Percentiles rank a stretch among this genome's conserved stretches.
phyloP scores from a whole-genome alignment of 1,140 invertebrate species.

The Pteromalus puparum region DNA sequence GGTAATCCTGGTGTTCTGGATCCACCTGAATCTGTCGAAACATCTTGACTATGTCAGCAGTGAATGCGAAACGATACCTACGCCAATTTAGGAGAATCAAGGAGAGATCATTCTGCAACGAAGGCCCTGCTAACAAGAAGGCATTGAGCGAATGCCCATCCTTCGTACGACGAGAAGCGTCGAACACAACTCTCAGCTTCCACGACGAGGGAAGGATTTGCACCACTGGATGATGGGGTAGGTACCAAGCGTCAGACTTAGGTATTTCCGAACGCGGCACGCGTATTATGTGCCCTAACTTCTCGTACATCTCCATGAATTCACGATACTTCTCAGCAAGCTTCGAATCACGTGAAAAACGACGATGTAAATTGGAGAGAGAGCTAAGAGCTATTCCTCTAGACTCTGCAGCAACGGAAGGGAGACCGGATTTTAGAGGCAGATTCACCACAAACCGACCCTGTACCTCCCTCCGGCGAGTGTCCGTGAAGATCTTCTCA shows the following conservation, averaged over 20 bases:
- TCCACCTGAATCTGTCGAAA: slow-evolving; percentile 58
- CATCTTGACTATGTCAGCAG: slow-evolving; percentile 52
- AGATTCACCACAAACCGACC: slow-evolving; percentile 56
- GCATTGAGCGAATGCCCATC: slow-evolving; percentile 38
- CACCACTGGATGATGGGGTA: slow-evolving; percentile 57
- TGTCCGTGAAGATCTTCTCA: slow-evolving; percentile 41
- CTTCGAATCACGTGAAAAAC: slow-evolving; percentile 45
- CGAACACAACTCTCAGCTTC: slow-evolving; percentile 56
- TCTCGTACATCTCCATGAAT: slow-evolving; percentile 60
- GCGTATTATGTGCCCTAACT: slow-evolving; percentile 57
- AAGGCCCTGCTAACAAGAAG: slow-evolving; percentile 30
- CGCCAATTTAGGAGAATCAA: slow-evolving; percentile 31
- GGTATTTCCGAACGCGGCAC: slow-evolving; percentile 47
- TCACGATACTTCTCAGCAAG: slow-evolving; percentile 51
- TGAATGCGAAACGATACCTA: slow-evolving; percentile 21
- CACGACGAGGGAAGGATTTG: slow-evolving; percentile 19
- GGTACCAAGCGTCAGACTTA: slow-evolving; percentile 48
- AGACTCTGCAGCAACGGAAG: slow-evolving; percentile 13
- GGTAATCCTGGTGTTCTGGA: slow-evolving; percentile 20
- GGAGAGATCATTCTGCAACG: slow-evolving; percentile 45
- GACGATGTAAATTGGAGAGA: slow-evolving; percentile 36
- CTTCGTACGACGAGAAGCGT: slow-evolving; percentile 39
- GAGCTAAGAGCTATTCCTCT: neutral
- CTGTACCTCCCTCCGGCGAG: slow-evolving; percentile 50
- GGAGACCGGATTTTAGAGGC: neutral